Conservation (phyloP, 1,140 invertebrate species). For the Dufourea novaeangliae region DNA sequence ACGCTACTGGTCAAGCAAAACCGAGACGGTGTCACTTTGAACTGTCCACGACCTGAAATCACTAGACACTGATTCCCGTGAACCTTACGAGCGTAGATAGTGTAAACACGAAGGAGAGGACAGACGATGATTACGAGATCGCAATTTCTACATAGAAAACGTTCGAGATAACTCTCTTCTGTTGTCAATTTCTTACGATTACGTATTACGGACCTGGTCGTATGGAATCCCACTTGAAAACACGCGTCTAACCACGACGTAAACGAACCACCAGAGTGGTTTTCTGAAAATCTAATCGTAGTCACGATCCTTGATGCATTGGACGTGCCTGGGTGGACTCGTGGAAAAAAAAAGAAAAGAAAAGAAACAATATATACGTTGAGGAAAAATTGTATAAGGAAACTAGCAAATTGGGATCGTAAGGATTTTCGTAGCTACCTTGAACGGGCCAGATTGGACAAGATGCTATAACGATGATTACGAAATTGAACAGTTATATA, state of each 20-base stretch:
- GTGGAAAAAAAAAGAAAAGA: background rate
- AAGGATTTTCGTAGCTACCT: background rate
- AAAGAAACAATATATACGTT: no score
- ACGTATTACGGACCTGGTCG: background rate
- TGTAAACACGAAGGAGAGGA: background rate
- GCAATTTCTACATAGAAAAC: background rate
- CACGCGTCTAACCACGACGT: background rate
- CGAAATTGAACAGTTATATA: background rate
- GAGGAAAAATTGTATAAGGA: no score
- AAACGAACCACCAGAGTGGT: background rate
- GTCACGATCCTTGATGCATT: no score
- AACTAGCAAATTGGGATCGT: no score
- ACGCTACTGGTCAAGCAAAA: no score
- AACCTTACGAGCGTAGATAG: background rate
- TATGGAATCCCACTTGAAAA: background rate
- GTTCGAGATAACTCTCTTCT: conserved; percentile 12
- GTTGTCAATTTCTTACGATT: conserved; percentile 25
- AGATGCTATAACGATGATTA: background rate
- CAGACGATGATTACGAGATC: background rate
- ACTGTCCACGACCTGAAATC: background rate
- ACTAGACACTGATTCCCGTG: conserved; percentile 2
- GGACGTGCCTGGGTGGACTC: background rate
- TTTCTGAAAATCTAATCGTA: background rate
- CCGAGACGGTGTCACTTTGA: background rate
- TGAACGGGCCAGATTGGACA: background rate